Conservation (phyloP, 2,888 invertebrate species). For the Timema podura region DNA sequence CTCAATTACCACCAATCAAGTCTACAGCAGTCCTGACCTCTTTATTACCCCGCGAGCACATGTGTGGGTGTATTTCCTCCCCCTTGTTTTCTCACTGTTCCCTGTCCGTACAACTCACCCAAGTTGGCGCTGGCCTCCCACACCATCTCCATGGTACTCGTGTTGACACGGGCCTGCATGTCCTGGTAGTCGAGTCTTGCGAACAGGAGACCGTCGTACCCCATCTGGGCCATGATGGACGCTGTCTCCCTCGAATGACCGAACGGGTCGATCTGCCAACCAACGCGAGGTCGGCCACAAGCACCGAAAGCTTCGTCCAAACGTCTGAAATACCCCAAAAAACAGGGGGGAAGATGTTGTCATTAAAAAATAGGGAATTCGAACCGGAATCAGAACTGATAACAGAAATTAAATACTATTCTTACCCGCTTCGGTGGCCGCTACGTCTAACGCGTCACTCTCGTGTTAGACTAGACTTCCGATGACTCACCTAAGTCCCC, state of each 20-base stretch:
- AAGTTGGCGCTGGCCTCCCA: conserved; percentile 75
- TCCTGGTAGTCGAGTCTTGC: conserved; percentile 87
- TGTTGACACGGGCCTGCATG: conserved; percentile 56
- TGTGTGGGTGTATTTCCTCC: no score
- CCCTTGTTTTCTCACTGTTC: no score
- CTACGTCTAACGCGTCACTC: no score
- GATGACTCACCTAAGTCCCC: conserved; percentile 59
- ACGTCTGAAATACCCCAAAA: conserved; percentile 40
- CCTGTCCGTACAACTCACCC: conserved; percentile 57
- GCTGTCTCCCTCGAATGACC: conserved; percentile 87
- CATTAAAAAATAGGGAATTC: no score
- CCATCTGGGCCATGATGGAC: conserved; percentile 73
- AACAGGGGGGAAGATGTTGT: no score
- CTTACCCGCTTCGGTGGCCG: no score
- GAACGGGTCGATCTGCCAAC: conserved; percentile 83
- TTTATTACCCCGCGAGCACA: no score
- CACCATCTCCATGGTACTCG: conserved; percentile 72
- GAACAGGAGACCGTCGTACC: conserved; percentile 83
- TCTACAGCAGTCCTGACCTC: no score
- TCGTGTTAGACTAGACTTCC: no score
- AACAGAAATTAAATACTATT: no score
- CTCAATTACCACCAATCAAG: no score
- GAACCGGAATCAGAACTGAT: no score
- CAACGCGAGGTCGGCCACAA: conserved; percentile 69
- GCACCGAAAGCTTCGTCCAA: conserved; percentile 63